Evolutionary conservation across 2,888 invertebrate species (phyloP).

Genomic region (Amiota mariae): DNA sequence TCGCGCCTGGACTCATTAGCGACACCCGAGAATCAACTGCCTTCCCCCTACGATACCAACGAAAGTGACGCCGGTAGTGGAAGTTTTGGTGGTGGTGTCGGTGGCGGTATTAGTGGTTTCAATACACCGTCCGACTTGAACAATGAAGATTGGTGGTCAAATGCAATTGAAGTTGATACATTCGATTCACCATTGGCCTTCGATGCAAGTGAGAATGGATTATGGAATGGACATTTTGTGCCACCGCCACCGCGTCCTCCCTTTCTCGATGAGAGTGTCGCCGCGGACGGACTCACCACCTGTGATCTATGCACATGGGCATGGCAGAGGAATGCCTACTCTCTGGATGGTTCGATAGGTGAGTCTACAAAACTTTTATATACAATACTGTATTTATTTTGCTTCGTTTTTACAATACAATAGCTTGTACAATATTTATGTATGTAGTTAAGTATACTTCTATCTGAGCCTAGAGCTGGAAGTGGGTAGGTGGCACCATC

Average conservation of each 20-base stretch:
- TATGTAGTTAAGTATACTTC: too few relatives aligned
- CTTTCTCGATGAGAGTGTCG: constrained; percentile 78
- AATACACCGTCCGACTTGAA: constrained; percentile 53
- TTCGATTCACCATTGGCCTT: constrained; percentile 74
- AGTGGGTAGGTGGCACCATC: constrained; percentile 15
- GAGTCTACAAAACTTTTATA: constrained; percentile 61
- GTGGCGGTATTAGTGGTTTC: constrained; percentile 43
- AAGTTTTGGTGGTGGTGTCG: constrained; percentile 25
- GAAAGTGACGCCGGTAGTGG: not conserved
- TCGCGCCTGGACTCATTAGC: constrained; percentile 70
- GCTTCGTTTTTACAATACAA: not conserved
- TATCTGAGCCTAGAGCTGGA: not conserved
- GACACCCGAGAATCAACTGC: constrained; percentile 57
- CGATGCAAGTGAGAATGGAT: constrained; percentile 73
- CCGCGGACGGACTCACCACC: constrained; percentile 81
- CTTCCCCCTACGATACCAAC: constrained; percentile 53
- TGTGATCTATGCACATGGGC: constrained; percentile 85
- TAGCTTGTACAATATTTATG: not conserved
- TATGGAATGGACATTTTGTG: constrained; percentile 76
- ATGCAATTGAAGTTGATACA: constrained; percentile 74
- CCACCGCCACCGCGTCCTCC: constrained; percentile 81
- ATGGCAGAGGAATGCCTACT: constrained; percentile 78
- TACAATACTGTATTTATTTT: constrained; percentile 42
- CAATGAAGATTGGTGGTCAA: constrained; percentile 73
- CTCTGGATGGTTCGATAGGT: constrained; percentile 78